phyloP scores from a whole-genome alignment of 2,113 vertebrate genomes.

The Rhinogobius similis region DNA sequence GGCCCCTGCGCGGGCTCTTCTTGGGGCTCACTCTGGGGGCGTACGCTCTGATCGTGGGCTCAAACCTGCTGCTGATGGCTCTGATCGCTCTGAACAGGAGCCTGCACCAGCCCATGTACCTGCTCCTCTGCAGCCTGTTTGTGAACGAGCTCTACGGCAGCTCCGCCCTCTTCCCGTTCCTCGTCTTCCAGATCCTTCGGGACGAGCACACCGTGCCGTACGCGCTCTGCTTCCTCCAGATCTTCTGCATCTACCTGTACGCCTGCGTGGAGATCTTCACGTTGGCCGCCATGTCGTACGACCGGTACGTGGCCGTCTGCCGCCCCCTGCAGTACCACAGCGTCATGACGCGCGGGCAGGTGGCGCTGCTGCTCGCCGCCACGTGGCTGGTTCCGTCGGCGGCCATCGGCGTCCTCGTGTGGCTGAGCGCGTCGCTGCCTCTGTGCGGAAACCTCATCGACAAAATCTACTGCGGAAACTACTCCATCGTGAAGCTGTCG shows the following conservation, averaged over 20 bases:
- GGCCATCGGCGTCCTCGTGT: accelerated
- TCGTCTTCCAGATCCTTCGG: slow-evolving; percentile 13
- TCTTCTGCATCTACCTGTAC: slow-evolving; percentile 59
- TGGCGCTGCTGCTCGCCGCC: not conserved
- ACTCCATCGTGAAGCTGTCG: slow-evolving; percentile 18
- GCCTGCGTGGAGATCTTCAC: slow-evolving; percentile 31
- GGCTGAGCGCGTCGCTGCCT: not conserved
- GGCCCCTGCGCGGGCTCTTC: not conserved
- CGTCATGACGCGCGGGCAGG: not conserved
- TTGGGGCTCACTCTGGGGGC: not conserved
- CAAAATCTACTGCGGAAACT: slow-evolving; percentile 37
- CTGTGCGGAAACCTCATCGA: slow-evolving; percentile 29
- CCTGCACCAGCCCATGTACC: slow-evolving; percentile 67
- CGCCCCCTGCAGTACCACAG: slow-evolving; percentile 20
- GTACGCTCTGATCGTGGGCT: not conserved
- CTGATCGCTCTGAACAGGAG: slow-evolving; percentile 45
- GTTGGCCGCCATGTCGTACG: slow-evolving; percentile 19
- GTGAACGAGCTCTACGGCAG: slow-evolving; percentile 58
- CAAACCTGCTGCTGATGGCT: slow-evolving; percentile 28
- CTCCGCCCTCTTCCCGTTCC: slow-evolving; percentile 15
- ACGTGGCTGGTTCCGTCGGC: slow-evolving; percentile 45
- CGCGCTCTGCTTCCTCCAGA: slow-evolving; percentile 47
- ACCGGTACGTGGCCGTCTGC: slow-evolving; percentile 25
- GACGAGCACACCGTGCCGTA: slow-evolving; percentile 25
- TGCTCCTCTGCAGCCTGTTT: slow-evolving; percentile 61